Evolutionary conservation across 2,888 invertebrate genomes (phyloP), one percentile per base, ranked within the genome.

Genomic region (Aromia moschata): DNA sequence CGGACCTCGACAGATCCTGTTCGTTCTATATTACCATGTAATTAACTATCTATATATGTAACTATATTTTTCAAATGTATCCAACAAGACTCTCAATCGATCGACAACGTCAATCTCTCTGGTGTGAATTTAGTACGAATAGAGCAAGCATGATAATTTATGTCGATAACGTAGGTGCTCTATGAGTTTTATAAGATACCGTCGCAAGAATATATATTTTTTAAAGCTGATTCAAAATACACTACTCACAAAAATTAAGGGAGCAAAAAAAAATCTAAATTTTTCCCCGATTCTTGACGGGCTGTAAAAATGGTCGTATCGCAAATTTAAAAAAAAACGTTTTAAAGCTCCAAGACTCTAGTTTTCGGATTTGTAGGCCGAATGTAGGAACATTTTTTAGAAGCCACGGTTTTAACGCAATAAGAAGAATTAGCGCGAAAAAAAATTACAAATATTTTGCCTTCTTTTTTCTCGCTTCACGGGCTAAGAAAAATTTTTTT

Each of bases 251-350:
- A n/a, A n/a, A n/a, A 25, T 3, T 25, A 25, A 25, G 25, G 25
- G 3, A 25, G 7, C 25, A 25, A 25, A 25, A 25, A 25, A 25
- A 25, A 5, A 5, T 7, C 25, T 3, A 11, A 37, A 14, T 37
- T 37, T 12, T 37, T 14, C 12, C 3, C 3, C 5, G 37, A 37
- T 37, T 37, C 10, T 37, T 37, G 15, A 37, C 3, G 10, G 15
- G 15, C 15, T 41, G 15, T 12, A 12, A 16, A 41, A 15, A 41
- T 41, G 41, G 41, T 9, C 37, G 15, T 37, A 37, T 41, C 15
- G 41, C 14, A 16, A 14, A 15, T 25, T n/a, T n/a, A n/a, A 7
- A 25, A 25, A 25, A 25, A 25, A 25, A 3, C 7, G 25, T 25
- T 25, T 25, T 25, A 7, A 25, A 25, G 25, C 25, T 25, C 7